Evolutionary conservation across 2,888 invertebrate genomes (phyloP).

Genomic region (Pycnomerus fuliginosus): DNA sequence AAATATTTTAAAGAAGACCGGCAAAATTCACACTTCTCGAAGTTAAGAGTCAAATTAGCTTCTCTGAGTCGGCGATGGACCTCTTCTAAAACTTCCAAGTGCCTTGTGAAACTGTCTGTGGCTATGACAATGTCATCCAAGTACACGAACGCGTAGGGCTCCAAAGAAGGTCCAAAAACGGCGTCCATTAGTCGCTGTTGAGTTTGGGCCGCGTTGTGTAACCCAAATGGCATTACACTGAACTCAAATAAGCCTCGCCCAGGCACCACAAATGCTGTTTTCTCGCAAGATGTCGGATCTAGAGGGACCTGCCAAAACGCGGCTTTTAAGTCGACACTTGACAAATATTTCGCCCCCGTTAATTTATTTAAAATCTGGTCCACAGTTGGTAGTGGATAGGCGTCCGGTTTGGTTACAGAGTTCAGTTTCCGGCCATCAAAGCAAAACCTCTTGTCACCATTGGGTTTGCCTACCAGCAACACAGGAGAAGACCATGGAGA

Average conservation of each 20-base stretch:
- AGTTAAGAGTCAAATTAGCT: too few species aligned
- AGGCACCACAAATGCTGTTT: constrained; percentile 39
- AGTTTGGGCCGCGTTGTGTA: constrained; percentile 9
- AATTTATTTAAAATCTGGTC: constrained; percentile 17
- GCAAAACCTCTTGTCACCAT: constrained; percentile 8
- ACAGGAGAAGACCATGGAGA: constrained; percentile 2
- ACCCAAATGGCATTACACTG: constrained; percentile 22
- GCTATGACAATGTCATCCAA: constrained; percentile 34
- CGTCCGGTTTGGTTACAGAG: too few species aligned
- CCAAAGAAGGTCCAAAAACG: constrained; percentile 16
- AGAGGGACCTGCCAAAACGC: too few species aligned
- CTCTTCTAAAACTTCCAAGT: neutral
- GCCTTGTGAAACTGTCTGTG: constrained; percentile 21
- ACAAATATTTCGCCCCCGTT: constrained; percentile 26
- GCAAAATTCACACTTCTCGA: too few species aligned
- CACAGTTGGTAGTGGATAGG: too few species aligned
- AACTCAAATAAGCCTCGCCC: constrained; percentile 37
- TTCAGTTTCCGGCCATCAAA: too few species aligned
- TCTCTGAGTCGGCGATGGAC: neutral
- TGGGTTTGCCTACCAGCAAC: constrained; percentile 9
- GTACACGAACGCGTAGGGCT: constrained; percentile 22
- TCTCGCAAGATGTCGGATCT: constrained; percentile 26
- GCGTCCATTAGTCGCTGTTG: constrained; percentile 19
- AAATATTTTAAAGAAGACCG: too few species aligned
- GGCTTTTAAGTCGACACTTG: too few species aligned